Evolutionary conservation across 2,888 invertebrate genomes (phyloP).

Genomic region (Galerucella pusilla): DNA sequence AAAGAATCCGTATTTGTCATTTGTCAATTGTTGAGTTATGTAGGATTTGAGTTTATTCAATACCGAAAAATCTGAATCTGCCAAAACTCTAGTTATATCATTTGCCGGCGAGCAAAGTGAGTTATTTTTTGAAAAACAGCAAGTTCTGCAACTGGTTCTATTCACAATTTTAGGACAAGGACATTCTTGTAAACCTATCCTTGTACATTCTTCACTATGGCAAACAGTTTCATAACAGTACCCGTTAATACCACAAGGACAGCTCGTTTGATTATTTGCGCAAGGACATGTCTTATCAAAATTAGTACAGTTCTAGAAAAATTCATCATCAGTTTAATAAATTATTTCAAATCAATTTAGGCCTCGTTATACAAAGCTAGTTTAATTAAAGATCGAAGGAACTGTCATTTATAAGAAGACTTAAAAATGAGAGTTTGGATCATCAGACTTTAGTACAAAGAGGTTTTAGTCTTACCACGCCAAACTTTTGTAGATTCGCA

Average conservation of each 20-base stretch:
- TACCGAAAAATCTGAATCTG: conserved; percentile 18
- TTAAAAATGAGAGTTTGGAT: background rate
- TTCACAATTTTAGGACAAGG: conserved; percentile 57
- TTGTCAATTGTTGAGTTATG: conserved; percentile 3
- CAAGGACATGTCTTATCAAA: conserved; percentile 63
- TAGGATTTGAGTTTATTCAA: conserved; percentile 16
- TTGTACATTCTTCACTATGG: conserved; percentile 67
- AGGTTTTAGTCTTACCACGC: conserved; percentile 35
- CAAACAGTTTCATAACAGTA: conserved; percentile 65
- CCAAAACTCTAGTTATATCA: conserved; percentile 33
- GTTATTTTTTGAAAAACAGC: conserved; percentile 42
- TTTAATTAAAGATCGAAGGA: too few species aligned
- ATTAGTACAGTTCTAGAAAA: conserved; percentile 63
- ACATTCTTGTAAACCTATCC: conserved; percentile 66
- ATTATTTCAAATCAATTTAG: background rate
- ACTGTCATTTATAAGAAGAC: too few species aligned
- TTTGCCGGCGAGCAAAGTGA: conserved; percentile 39
- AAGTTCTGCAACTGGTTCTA: conserved; percentile 42
- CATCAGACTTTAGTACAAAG: too few species aligned
- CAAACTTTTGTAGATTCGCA: conserved; percentile 35
- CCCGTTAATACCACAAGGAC: conserved; percentile 67
- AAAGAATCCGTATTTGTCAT: conserved; percentile 26
- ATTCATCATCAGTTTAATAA: conserved; percentile 1
- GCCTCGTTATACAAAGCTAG: too few species aligned
- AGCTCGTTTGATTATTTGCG: conserved; percentile 57